Evolutionary conservation across 2,113 vertebrate species (phyloP).

Genomic region (Hucho hucho): DNA sequence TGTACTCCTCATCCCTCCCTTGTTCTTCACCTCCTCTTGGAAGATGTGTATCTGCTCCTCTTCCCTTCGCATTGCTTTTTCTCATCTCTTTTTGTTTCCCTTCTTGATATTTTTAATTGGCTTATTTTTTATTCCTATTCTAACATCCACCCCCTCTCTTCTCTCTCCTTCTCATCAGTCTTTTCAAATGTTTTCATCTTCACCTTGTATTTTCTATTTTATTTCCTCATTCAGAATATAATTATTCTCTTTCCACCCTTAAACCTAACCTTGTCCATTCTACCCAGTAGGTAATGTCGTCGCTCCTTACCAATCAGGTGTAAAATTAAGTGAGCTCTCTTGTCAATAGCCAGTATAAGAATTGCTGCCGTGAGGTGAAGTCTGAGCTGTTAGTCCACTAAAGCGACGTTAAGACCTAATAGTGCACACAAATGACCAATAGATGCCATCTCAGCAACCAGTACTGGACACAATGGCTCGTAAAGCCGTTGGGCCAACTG

Average conservation of each 20-base stretch:
- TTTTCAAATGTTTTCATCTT: not conserved
- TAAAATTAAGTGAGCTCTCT: too few relatives aligned
- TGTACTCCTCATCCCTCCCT: not conserved
- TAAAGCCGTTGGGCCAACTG: constrained; percentile 32
- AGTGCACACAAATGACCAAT: constrained; percentile 26
- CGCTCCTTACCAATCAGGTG: too few relatives aligned
- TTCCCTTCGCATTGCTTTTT: too few relatives aligned
- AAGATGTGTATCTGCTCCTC: not conserved
- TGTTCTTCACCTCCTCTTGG: not conserved
- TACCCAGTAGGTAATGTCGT: too few relatives aligned
- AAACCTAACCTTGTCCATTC: too few relatives aligned
- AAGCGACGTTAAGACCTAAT: not conserved
- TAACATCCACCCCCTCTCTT: not conserved
- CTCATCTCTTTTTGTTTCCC: too few relatives aligned
- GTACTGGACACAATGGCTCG: constrained; percentile 49
- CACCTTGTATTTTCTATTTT: not conserved
- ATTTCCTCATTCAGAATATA: not conserved
- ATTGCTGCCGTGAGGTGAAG: too few relatives aligned
- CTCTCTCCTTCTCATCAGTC: not conserved
- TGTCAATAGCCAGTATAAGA: too few relatives aligned
- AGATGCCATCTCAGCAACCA: constrained; percentile 42
- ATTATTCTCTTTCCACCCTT: not conserved
- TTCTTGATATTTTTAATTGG: not conserved
- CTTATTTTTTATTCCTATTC: not conserved
- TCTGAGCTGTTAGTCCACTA: not conserved